Conservation (phyloP, 2,888 invertebrate genomes). For the Scelioninae gen. 2 region DNA sequence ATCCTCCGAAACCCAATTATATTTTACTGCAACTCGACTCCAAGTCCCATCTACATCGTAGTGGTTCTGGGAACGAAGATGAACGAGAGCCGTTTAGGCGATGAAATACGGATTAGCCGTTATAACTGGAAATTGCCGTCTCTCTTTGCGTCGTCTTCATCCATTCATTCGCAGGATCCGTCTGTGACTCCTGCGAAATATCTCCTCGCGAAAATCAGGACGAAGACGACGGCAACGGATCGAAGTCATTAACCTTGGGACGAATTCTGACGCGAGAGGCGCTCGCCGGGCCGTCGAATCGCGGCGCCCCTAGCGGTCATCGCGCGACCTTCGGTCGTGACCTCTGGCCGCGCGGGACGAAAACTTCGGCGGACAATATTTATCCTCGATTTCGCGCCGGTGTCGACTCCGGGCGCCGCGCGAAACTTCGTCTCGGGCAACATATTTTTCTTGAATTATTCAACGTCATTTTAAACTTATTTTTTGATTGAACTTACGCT, state of each 20-base stretch:
- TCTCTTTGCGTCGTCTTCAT: constrained; percentile 62
- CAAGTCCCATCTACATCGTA: constrained; percentile 71
- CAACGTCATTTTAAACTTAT: constrained; percentile 42
- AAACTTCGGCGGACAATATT: too few relatives aligned
- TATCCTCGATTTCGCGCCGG: too few relatives aligned
- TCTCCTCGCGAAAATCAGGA: constrained; percentile 58
- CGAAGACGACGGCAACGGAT: constrained; percentile 57
- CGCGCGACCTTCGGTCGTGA: constrained; percentile 20
- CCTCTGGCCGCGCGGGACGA: constrained; percentile 6
- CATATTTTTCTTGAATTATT: constrained; percentile 43
- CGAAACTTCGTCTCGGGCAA: constrained; percentile 1
- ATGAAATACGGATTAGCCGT: constrained; percentile 75
- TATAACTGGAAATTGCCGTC: constrained; percentile 74
- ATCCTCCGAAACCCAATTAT: constrained; percentile 75
- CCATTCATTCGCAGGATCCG: constrained; percentile 61
- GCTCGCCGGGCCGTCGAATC: constrained; percentile 37
- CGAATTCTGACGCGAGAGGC: constrained; percentile 32
- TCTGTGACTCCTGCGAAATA: constrained; percentile 60
- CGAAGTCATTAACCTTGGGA: constrained; percentile 60
- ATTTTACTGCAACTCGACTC: constrained; percentile 75
- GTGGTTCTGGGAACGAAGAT: constrained; percentile 69
- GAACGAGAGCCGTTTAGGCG: constrained; percentile 68
- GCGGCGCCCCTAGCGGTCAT: constrained; percentile 35
- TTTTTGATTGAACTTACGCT: constrained; percentile 47
- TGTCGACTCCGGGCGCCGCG: constrained; percentile 4